A percentile compares a stretch with the other conserved stretches of the same genome.
phyloP scores from a whole-genome alignment of 2,888 invertebrate genomes.

The Pogonocherus hispidulus region DNA sequence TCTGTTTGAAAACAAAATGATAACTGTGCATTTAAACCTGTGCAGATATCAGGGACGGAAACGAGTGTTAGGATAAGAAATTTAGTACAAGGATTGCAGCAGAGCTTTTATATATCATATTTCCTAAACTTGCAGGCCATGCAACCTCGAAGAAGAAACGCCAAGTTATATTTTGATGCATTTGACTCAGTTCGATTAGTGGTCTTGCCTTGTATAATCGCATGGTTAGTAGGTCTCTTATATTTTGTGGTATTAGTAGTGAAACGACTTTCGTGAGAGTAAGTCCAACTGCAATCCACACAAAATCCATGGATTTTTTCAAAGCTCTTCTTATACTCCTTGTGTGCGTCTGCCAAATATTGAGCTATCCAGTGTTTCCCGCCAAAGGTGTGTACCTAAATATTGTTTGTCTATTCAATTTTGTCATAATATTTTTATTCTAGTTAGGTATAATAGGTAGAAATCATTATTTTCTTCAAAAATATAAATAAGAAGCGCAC shows the following conservation, averaged over 20 bases:
- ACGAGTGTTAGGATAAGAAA: no score
- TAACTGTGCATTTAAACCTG: background rate
- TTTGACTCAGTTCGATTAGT: no score
- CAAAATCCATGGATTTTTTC: constrained; percentile 27
- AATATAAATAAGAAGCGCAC: no score
- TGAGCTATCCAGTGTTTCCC: background rate
- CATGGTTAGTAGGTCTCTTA: no score
- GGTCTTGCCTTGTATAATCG: no score
- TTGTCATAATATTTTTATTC: background rate
- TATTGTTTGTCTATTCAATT: background rate
- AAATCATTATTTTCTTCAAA: no score
- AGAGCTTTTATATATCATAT: background rate
- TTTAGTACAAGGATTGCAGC: constrained; percentile 24
- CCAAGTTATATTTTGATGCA: constrained; percentile 5
- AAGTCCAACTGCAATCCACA: no score
- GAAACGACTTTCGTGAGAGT: constrained; percentile 26
- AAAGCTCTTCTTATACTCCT: constrained; percentile 8
- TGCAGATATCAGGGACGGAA: background rate
- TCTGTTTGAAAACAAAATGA: no score
- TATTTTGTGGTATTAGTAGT: constrained; percentile 32
- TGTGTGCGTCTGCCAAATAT: background rate
- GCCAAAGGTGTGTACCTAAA: background rate
- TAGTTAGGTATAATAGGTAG: no score
- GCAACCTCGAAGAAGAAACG: constrained; percentile 20
- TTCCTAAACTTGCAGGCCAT: constrained; percentile 27